Evolutionary conservation across 2,113 vertebrate species (phyloP).

Genomic region (Hyperopisus bebe): DNA sequence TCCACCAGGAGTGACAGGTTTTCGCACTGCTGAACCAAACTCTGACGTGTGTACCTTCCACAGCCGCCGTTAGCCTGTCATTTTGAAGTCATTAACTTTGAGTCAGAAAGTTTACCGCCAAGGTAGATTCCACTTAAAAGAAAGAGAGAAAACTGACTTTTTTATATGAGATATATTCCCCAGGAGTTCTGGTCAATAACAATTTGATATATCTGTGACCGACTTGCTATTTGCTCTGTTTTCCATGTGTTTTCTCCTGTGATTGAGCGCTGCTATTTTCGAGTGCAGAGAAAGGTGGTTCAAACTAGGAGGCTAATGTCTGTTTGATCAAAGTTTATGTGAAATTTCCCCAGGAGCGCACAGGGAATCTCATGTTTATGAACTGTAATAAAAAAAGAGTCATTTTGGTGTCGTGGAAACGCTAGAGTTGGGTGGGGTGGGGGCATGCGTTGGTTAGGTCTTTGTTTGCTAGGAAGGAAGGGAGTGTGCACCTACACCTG

Average conservation of each 20-base stretch:
- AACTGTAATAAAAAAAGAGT: slow-evolving; percentile 99
- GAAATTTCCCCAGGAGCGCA: slow-evolving; percentile 82
- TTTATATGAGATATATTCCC: slow-evolving; percentile 73
- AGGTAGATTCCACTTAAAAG: slow-evolving; percentile 29
- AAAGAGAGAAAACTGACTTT: slow-evolving; percentile 47
- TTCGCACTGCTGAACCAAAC: not conserved
- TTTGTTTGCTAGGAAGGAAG: slow-evolving; percentile 82
- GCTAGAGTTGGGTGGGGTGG: slow-evolving; percentile 58
- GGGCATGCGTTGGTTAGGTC: slow-evolving; percentile 72
- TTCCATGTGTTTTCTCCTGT: slow-evolving; percentile 64
- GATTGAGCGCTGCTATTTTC: slow-evolving; percentile 67
- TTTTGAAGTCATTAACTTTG: slow-evolving; percentile 51
- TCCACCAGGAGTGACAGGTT: not conserved
- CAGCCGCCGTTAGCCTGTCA: slow-evolving; percentile 36
- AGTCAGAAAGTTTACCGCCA: slow-evolving; percentile 62
- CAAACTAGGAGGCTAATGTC: slow-evolving; percentile 67
- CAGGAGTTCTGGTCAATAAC: slow-evolving; percentile 67
- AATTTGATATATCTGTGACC: slow-evolving; percentile 63
- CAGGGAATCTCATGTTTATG: slow-evolving; percentile 88
- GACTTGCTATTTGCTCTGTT: slow-evolving; percentile 73
- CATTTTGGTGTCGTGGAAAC: slow-evolving; percentile 89
- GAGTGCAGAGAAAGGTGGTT: slow-evolving; percentile 53
- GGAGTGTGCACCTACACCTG: slow-evolving; percentile 27
- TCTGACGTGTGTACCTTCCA: not conserved
- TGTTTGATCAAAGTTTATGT: slow-evolving; percentile 97